Conservation (phyloP, 92 coral and sea anemone species). For the Epizoanthus illoricatus region DNA sequence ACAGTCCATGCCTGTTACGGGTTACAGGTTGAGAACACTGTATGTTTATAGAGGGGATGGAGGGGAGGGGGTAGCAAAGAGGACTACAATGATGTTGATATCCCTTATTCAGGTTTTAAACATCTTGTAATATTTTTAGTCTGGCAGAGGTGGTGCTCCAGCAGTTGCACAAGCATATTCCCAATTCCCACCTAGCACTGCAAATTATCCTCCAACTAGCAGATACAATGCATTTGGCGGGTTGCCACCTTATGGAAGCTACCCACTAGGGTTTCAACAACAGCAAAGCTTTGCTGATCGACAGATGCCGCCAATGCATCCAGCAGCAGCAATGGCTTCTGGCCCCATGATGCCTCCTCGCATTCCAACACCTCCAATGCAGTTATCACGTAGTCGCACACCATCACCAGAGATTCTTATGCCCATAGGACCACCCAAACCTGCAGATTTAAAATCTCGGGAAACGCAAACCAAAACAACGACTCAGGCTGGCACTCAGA, state of each 20-base stretch:
- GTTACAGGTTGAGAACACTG: too few species aligned
- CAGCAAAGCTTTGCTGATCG: slow-evolving; percentile 26
- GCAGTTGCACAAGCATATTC: slow-evolving; percentile 47
- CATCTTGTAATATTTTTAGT: slow-evolving; percentile 5
- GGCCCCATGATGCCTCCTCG: slow-evolving; percentile 66
- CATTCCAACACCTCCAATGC: slow-evolving; percentile 73
- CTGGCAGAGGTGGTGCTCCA: slow-evolving; percentile 46
- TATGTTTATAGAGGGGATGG: too few species aligned
- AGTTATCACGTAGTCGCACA: slow-evolving; percentile 74
- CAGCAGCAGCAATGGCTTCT: slow-evolving; percentile 53
- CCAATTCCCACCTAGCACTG: slow-evolving; percentile 51
- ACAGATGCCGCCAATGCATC: slow-evolving; percentile 51
- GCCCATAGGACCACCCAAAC: slow-evolving; percentile 48
- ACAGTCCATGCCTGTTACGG: too few species aligned
- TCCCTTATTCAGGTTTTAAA: background rate
- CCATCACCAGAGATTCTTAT: slow-evolving; percentile 86
- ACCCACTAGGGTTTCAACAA: slow-evolving; percentile 70
- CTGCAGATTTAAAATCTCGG: slow-evolving; percentile 44
- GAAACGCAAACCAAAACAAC: slow-evolving; percentile 72
- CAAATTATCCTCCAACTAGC: slow-evolving; percentile 54
- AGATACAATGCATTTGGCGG: slow-evolving; percentile 80
- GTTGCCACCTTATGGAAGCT: slow-evolving; percentile 60
- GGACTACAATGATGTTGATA: background rate
- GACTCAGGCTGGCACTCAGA: slow-evolving; percentile 78
- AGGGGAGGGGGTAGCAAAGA: slow-evolving; percentile 2